Evolutionary conservation across 2,797 vertebrate genomes (phyloP).

Genomic region (Cygnus olor): DNA sequence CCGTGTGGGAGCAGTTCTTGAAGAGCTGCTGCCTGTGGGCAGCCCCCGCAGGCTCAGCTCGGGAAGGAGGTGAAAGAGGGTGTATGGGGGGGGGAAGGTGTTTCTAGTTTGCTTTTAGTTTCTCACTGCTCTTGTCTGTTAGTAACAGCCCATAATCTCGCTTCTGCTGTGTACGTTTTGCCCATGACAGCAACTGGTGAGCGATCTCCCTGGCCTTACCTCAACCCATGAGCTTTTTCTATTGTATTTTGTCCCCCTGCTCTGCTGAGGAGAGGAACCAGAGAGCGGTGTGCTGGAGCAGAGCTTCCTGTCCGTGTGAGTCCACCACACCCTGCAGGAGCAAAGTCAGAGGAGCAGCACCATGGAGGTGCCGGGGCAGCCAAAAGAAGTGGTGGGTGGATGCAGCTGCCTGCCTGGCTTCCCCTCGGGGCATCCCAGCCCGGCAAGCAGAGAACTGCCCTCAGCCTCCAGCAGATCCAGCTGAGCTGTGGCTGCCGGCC

Average conservation of each 20-base stretch:
- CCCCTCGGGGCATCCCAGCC: background rate
- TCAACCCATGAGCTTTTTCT: background rate
- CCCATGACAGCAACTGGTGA: background rate
- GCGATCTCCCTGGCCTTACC: background rate
- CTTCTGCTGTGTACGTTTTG: background rate
- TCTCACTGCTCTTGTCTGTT: background rate
- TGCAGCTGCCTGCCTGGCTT: background rate
- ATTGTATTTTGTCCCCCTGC: background rate
- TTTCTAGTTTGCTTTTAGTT: background rate
- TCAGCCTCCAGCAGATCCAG: background rate
- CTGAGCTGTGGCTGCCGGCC: background rate
- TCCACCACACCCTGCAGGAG: too few relatives aligned
- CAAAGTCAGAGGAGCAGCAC: too few relatives aligned
- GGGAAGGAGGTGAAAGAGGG: background rate
- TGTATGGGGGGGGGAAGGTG: background rate
- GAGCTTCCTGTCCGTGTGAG: too few relatives aligned
- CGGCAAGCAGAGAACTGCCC: background rate
- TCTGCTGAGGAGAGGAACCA: background rate
- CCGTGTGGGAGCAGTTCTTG: background rate
- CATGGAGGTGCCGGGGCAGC: background rate
- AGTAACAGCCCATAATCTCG: background rate
- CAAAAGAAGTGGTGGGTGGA: constrained; percentile 14
- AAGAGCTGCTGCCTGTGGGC: background rate
- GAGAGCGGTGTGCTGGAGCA: background rate
- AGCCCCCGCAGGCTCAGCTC: background rate